Evolutionary conservation across 2,888 invertebrate genomes (phyloP), one percentile per base, ranked within the genome.

Genomic region (Phragmatobia fuliginosa): DNA sequence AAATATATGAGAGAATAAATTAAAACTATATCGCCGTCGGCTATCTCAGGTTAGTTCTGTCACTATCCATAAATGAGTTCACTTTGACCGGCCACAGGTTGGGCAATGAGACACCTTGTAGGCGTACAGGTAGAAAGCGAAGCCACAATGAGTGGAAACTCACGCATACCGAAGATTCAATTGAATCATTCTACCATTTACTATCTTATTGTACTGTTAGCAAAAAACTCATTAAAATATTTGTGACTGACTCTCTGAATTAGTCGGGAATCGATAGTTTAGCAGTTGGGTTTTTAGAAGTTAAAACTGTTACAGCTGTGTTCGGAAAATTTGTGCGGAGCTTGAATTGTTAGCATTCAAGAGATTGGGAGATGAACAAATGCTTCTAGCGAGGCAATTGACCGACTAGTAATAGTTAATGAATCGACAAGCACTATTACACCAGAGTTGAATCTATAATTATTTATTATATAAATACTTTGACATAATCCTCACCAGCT

Each of bases 131-230:
- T 89, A 92, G 93, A 93, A 91, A 91, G 92, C 90, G 80, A 87
- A 83, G 83, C 86, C 88, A 92, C 93, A 92, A 91, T 90, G 86
- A 89, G 87, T 89, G 87, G 89, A 87, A 88, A 88, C 88, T 85
- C 83, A 85, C 87, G 90, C 94, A 93, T 94, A 88, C 94, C 94
- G 86, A 83, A 83, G 90, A 90, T 91, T 90, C 93, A 93, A 93
- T 93, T 90, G 90, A 90, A 90, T 91, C 91, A 88, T 85, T 92
- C 89, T 90, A 90, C 86, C 87, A 90, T 91, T 90, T 89, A 91
- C 88, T 90, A 88, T 86, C 79, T 84, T 84, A 82, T 74, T 73
- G 89, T 89, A 92, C 31, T 58, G 91, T 81, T 71, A 76, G 86
- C 88, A 89, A 33, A 60, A 60, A 60, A 60, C 3, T 36, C n/a